Percentiles rank a stretch among this genome's conserved stretches.
phyloP scores from a whole-genome alignment of 53 echinoderm and acorn worm species.

The Mesocentrotus franciscanus region DNA sequence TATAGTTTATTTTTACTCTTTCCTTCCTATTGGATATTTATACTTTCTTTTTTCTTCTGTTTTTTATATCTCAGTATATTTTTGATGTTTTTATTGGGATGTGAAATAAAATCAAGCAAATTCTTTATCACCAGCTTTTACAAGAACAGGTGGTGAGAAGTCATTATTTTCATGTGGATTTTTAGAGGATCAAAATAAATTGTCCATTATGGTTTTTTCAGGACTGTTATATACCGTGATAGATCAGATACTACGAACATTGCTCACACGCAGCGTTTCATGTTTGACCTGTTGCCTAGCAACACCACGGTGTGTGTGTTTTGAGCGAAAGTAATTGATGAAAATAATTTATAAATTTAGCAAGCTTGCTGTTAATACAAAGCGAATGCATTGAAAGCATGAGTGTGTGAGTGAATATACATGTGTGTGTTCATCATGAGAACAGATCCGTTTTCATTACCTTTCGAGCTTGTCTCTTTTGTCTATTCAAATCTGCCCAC shows the following conservation, averaged over 20 bases:
- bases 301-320: slow-evolving; percentile 33
- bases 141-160: neutral
- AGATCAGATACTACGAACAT: neutral
- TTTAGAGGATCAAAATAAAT: neutral
- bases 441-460: neutral
- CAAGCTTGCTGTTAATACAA: neutral
- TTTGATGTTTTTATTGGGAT: neutral
- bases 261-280: neutral
- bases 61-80: neutral
- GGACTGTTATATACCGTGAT: neutral
- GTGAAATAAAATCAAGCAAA: neutral
- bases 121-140: neutral
- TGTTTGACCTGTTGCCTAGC: slow-evolving; percentile 36
- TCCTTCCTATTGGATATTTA: neutral
- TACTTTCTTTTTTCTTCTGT: neutral
- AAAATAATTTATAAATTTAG: slow-evolving; percentile 38
- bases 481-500: neutral
- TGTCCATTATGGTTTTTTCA: neutral
- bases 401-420: neutral
- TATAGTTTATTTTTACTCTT: neutral
- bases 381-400: neutral
- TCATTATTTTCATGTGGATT: neutral
- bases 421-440: neutral
- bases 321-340: slow-evolving; percentile 52
- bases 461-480: neutral